Conservation (phyloP, 2,797 vertebrate species). For the Gephyroberyx darwinii region DNA sequence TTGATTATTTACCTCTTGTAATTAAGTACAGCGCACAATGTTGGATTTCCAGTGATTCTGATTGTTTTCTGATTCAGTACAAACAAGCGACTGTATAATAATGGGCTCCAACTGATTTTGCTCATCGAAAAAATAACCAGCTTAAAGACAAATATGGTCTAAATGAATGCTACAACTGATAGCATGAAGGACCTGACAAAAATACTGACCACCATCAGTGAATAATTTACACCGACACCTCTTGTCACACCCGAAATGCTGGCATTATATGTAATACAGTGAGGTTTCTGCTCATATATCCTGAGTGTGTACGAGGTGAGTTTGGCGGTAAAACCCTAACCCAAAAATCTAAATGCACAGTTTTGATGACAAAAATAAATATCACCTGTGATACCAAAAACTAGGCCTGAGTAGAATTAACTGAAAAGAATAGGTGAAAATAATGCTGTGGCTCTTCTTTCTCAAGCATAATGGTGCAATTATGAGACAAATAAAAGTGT, state of each 20-base stretch:
- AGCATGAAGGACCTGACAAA: constrained; percentile 46
- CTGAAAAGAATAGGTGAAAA: constrained; percentile 84
- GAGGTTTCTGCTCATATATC: constrained; percentile 59
- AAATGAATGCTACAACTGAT: constrained; percentile 51
- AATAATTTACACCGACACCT: constrained; percentile 49
- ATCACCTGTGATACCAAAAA: constrained; percentile 79
- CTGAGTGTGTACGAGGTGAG: constrained; percentile 71
- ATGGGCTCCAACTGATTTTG: constrained; percentile 35
- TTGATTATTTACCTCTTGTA: constrained; percentile 53
- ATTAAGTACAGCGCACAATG: constrained; percentile 50
- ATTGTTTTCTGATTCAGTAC: constrained; percentile 53
- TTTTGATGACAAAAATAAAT: constrained; percentile 81
- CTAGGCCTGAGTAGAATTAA: constrained; percentile 84
- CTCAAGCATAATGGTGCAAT: constrained; percentile 84
- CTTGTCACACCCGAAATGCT: constrained; percentile 47
- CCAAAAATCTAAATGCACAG: constrained; percentile 70
- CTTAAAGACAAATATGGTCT: constrained; percentile 51
- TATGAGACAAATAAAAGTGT: constrained; percentile 72
- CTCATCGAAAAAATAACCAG: constrained; percentile 30
- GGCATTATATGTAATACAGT: constrained; percentile 49
- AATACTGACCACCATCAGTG: constrained; percentile 66
- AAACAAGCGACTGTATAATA: constrained; percentile 46
- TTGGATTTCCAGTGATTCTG: constrained; percentile 68
- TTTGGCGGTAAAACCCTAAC: constrained; percentile 32
- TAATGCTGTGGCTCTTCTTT: constrained; percentile 71